A percentile compares a stretch with the other conserved stretches of the same genome.
Evolutionary conservation across 2,113 vertebrate species (phyloP).

Genomic region (Suncus etruscus): DNA sequence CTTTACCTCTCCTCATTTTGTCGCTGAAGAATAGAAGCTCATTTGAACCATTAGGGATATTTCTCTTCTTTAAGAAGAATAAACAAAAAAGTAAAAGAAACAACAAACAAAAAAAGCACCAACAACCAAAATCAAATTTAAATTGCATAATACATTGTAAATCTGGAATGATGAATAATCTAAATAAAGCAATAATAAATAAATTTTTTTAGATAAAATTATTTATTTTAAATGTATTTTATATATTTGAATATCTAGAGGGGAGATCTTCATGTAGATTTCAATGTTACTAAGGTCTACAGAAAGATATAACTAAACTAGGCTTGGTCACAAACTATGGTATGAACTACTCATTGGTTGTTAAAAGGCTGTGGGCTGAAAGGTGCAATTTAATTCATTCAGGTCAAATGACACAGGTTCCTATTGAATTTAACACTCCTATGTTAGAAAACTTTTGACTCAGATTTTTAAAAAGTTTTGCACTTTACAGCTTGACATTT

Average conservation of each 20-base stretch:
- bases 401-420: neutral
- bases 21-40: neutral
- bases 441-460: neutral
- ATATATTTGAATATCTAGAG: neutral
- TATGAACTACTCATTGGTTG: constrained; percentile 1
- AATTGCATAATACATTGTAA: neutral
- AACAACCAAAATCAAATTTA: neutral
- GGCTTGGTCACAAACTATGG: neutral
- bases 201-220: no score
- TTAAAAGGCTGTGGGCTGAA: neutral
- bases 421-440: neutral
- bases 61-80: constrained; percentile 62
- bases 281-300: constrained; percentile 14
- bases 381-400: neutral
- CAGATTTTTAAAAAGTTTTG: neutral
- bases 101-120: no score
- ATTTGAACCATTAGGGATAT: constrained; percentile 70
- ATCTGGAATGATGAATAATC: neutral
- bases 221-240: constrained; percentile 13
- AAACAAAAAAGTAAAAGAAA: neutral
- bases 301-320: neutral
- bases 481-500: constrained; percentile 42
- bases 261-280: neutral
- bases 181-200: no score
- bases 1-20: neutral